Base-by-base conservation (phyloP, 2,888 invertebrate genomes). In the Alsophila aescularia region DNA sequence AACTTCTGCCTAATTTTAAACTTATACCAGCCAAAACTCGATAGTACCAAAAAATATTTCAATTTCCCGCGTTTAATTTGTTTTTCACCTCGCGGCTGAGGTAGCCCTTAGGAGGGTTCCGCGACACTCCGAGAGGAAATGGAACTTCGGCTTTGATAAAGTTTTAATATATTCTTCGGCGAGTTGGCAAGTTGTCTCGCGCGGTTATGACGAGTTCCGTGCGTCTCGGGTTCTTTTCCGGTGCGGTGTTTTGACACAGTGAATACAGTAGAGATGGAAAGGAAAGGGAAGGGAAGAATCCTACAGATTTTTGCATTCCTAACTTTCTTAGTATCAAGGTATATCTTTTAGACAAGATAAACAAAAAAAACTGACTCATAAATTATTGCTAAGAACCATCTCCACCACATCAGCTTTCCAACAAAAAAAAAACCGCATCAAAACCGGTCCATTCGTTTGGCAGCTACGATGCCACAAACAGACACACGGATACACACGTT, bases 91-190 rank as follows among this genome's bases (percentile, higher is more conserved):
- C 63, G 58, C 56, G 52, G 52, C 49, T 34, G 48, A 52, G 52
- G 49, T 59, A 44, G 50, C 53, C 53, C 55, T 51, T 58, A 24
- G 27, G 59, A 54, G 63, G 61, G 56, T 58, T 56, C 49, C 60
- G 50, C 53, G 63, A 59, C 63, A 63, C 66, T 64, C 57, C 34
- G 52, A 40, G 70, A 79, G 89, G 88, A 87, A 88, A 88, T 83
- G 77, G 83, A 86, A 88, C 77, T 88, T 76, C 70, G 78, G 85
- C 88, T 90, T 89, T 90, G 90, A 87, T 84, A 88, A 90, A 91
- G 87, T 91, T 91, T 90, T 90, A 90, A 91, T 90, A 87, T 90
- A 91, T 91, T 91, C 90, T 87, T 87, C 81, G 81, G 80, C 73
- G 80, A 85, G 83, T 88, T 86, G 71, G 77, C 77, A 79, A 86